A percentile compares a stretch with the other conserved stretches of the same genome.
These are phyloP conservation scores for Geopemphigus sp. DNA, from an alignment of 1,140 invertebrate genomes.

Conservation along the genomic window DNA sequence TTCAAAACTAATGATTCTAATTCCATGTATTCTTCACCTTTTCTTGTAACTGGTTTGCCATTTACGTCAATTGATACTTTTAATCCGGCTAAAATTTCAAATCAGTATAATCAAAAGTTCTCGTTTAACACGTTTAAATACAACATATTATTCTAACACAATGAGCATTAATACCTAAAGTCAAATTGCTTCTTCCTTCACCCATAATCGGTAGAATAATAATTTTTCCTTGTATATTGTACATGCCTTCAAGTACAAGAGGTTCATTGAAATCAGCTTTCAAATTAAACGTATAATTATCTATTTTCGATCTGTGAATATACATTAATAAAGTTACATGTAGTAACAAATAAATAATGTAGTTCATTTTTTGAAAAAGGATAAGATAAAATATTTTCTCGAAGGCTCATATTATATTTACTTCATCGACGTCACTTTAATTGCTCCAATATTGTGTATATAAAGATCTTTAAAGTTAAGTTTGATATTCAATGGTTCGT, in stretches of 20 bases:
- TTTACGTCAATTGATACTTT: slow-evolving; percentile 29
- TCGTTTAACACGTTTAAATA: neutral
- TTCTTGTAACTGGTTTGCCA: slow-evolving; percentile 1
- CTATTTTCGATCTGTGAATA: slow-evolving; percentile 14
- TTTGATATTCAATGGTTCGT: slow-evolving; percentile 54
- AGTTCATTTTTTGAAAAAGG: no score
- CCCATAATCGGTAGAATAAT: slow-evolving; percentile 53
- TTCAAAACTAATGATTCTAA: slow-evolving; percentile 51
- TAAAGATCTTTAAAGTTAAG: slow-evolving; percentile 56
- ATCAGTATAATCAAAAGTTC: neutral
- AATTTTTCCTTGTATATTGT: slow-evolving; percentile 53
- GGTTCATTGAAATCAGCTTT: slow-evolving; percentile 28
- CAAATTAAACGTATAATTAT: slow-evolving; percentile 49
- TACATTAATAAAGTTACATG: neutral
- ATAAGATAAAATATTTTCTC: no score
- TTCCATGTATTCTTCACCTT: slow-evolving; percentile 50
- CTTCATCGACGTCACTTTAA: slow-evolving; percentile 53
- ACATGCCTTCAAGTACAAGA: slow-evolving; percentile 50
- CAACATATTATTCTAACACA: neutral
- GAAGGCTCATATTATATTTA: slow-evolving; percentile 50
- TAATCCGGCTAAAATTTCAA: neutral
- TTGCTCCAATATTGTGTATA: slow-evolving; percentile 55
- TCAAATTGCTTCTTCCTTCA: slow-evolving; percentile 52
- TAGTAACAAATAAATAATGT: no score
- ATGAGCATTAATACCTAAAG: slow-evolving; percentile 50